These are phyloP conservation scores for Conus betulinus DNA, from an alignment of 1,140 invertebrate species.

Conservation along the genomic window DNA sequence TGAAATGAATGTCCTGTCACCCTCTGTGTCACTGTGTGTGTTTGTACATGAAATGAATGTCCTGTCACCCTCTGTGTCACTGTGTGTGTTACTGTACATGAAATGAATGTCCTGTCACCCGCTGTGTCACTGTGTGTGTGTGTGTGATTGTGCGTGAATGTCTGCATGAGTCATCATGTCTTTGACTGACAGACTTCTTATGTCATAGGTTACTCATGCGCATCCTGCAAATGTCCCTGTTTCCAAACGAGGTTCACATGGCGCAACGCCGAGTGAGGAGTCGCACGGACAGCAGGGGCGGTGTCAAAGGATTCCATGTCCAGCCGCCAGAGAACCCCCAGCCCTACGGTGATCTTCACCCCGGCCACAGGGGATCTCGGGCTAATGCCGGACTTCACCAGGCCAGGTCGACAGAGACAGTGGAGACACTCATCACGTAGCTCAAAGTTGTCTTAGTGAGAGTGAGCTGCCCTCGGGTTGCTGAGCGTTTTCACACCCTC, in stretches of 20 bases:
- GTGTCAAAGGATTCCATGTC: not conserved
- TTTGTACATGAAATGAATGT: too few relatives aligned
- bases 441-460: too few relatives aligned
- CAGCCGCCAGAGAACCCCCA: not conserved
- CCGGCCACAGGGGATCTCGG: not conserved
- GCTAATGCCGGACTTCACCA: not conserved
- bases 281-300: not conserved
- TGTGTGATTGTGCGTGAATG: not conserved
- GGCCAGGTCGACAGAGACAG: not conserved
- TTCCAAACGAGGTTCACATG: slow-evolving; percentile 41
- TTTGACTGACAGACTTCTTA: not conserved
- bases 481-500: too few relatives aligned
- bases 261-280: slow-evolving; percentile 36
- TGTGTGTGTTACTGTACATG: too few relatives aligned
- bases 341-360: not conserved
- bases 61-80: too few relatives aligned
- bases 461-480: too few relatives aligned
- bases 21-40: too few relatives aligned
- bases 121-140: not conserved
- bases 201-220: slow-evolving; percentile 36
- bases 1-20: too few relatives aligned
- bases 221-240: slow-evolving; percentile 43
- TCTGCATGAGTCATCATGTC: not conserved
- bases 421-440: slow-evolving; percentile 6
- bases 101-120: too few relatives aligned